These are phyloP conservation scores for Carlito syrichta DNA, from an alignment of 2,113 vertebrate species.

Conservation along the genomic window DNA sequence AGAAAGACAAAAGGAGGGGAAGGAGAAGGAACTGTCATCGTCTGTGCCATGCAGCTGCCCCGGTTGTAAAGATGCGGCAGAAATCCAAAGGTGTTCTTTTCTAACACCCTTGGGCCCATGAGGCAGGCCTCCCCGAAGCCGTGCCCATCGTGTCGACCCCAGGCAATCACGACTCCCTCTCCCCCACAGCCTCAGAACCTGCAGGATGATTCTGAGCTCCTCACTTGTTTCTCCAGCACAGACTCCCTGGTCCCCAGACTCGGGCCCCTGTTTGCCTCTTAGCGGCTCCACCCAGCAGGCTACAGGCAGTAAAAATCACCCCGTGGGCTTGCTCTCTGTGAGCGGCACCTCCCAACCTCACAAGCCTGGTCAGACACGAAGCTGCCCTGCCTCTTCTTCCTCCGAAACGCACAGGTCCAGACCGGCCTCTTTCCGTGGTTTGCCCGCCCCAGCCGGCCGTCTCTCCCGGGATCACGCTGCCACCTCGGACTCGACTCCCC, in stretches of 20 bases:
- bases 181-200: no score
- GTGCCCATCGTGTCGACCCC: background rate
- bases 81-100: background rate
- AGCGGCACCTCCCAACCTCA: no score
- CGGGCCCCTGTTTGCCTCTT: background rate
- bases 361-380: background rate
- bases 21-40: no score
- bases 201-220: background rate
- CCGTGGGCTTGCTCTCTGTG: no score
- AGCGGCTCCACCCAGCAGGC: background rate
- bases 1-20: no score
- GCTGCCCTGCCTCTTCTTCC: background rate
- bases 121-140: background rate
- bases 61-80: no score
- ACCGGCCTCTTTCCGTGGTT: no score
- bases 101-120: background rate
- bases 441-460: no score
- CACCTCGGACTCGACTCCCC: background rate
- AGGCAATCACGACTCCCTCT: no score
- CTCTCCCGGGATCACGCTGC: background rate
- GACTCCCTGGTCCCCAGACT: background rate
- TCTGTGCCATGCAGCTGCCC: no score
- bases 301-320: background rate
- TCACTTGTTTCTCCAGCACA: background rate
- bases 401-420: background rate